Evolutionary conservation across 2,113 vertebrate genomes (phyloP).

Genomic region (Stercorarius parasiticus): DNA sequence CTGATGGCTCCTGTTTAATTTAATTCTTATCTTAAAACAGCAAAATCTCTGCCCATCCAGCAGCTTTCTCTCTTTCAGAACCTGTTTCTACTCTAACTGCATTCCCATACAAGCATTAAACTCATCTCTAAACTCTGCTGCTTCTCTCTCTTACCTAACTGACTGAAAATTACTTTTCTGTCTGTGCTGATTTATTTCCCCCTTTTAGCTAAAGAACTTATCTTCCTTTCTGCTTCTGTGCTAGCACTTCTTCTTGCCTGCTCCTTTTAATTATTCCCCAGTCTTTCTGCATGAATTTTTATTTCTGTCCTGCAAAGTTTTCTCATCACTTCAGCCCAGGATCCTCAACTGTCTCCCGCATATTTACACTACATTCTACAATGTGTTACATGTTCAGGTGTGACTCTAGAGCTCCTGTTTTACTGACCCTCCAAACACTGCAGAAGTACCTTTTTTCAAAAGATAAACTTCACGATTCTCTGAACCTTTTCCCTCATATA

Average conservation of each 20-base stretch:
- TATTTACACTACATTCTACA: not conserved
- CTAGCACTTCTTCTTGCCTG: not conserved
- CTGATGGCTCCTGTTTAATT: not conserved
- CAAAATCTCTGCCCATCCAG: not conserved
- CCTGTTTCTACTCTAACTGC: not conserved
- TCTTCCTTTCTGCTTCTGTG: conserved; percentile 32
- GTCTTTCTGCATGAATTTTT: not conserved
- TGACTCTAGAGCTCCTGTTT: not conserved
- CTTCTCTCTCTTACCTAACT: not conserved
- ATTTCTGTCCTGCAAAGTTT: not conserved
- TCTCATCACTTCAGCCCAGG: not conserved
- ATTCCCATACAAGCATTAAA: not conserved
- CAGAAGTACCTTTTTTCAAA: not conserved
- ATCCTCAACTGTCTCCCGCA: not conserved
- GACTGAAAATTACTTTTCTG: conserved; percentile 52
- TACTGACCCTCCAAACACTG: not conserved
- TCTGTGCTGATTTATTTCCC: conserved; percentile 49
- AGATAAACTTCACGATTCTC: fast-evolving
- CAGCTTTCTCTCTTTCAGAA: not conserved
- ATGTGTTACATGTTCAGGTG: not conserved
- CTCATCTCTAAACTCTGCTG: not conserved
- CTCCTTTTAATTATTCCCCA: conserved; percentile 33
- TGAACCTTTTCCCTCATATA: not conserved
- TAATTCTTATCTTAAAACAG: conserved; percentile 32
- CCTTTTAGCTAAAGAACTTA: conserved; percentile 43